Evolutionary conservation across 2,113 vertebrate species (phyloP).

Genomic region (Aviceda subcristata): DNA sequence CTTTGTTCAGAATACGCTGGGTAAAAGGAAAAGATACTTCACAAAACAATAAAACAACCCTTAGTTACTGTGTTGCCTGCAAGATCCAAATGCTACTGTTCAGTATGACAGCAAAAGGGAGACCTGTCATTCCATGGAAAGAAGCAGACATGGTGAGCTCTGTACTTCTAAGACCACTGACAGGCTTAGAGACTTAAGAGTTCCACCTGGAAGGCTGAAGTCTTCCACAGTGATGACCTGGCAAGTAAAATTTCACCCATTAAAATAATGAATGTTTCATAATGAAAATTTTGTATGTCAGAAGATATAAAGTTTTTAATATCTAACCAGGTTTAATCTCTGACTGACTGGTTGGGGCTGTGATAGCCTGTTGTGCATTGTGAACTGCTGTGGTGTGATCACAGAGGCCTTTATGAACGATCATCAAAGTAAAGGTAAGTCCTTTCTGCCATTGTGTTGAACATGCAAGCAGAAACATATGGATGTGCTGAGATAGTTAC

Average conservation of each 20-base stretch:
- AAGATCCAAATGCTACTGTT: no score
- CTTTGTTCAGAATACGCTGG: no score
- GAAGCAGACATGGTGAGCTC: no score
- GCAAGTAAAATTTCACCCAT: neutral
- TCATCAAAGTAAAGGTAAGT: neutral
- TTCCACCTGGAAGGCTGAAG: neutral
- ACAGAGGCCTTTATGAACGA: neutral
- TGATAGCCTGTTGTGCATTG: neutral
- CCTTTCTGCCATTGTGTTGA: neutral
- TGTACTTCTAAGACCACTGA: no score
- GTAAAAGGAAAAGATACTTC: no score
- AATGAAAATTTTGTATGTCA: neutral
- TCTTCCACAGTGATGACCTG: neutral
- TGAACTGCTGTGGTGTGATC: neutral
- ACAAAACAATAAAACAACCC: no score
- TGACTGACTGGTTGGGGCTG: neutral
- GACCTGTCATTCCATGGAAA: no score
- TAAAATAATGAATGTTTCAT: neutral
- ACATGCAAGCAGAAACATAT: neutral
- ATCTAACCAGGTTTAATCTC: neutral
- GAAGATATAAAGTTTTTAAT: neutral
- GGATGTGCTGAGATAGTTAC: neutral
- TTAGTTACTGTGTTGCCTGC: no score
- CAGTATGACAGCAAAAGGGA: no score
- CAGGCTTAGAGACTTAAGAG: neutral